Evolutionary conservation across 2,888 invertebrate genomes (phyloP).

Genomic region (Macrosiphum euphorbiae): DNA sequence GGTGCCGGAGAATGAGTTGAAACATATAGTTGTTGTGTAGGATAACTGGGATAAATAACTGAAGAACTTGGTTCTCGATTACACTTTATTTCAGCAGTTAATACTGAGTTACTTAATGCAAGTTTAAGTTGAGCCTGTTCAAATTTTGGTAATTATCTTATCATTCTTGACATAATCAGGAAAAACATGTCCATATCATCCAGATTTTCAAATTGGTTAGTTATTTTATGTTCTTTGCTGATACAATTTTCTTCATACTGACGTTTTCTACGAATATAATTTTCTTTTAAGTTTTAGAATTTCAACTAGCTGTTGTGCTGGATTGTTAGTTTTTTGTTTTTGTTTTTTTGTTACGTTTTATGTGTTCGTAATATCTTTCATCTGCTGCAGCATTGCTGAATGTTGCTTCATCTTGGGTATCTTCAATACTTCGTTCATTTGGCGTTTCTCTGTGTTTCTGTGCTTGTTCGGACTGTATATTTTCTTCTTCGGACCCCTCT

Average conservation of each 20-base stretch:
- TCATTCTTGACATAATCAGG: constrained; percentile 65
- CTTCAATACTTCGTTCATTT: constrained; percentile 29
- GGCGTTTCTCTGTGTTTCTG: constrained; percentile 37
- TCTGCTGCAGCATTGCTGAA: constrained; percentile 4
- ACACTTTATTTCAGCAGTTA: constrained; percentile 61
- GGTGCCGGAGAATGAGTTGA: constrained; percentile 3
- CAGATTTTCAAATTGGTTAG: constrained; percentile 36
- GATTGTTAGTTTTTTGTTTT: constrained; percentile 1
- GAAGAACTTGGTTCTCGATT: constrained; percentile 26
- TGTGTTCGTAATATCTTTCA: neutral
- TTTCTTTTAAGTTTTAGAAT: constrained; percentile 46
- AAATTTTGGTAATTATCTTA: constrained; percentile 61
- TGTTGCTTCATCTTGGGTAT: constrained; percentile 23
- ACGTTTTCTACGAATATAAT: constrained; percentile 29
- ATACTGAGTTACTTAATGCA: constrained; percentile 60
- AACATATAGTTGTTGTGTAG: constrained; percentile 38
- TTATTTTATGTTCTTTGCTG: constrained; percentile 12
- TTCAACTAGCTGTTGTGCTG: constrained; percentile 17
- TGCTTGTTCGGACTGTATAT: constrained; percentile 24
- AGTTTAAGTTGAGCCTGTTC: constrained; percentile 65
- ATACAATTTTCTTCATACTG: constrained; percentile 30
- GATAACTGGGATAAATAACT: constrained; percentile 32
- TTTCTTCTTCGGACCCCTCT: constrained; percentile 45
- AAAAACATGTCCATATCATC: constrained; percentile 66
- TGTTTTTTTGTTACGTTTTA: constrained; percentile 23